Percentiles rank a stretch among this genome's conserved stretches.
These are phyloP conservation scores for Orientallactaga sibirica DNA, from an alignment of 2,797 vertebrate species.

Conservation along the genomic window DNA sequence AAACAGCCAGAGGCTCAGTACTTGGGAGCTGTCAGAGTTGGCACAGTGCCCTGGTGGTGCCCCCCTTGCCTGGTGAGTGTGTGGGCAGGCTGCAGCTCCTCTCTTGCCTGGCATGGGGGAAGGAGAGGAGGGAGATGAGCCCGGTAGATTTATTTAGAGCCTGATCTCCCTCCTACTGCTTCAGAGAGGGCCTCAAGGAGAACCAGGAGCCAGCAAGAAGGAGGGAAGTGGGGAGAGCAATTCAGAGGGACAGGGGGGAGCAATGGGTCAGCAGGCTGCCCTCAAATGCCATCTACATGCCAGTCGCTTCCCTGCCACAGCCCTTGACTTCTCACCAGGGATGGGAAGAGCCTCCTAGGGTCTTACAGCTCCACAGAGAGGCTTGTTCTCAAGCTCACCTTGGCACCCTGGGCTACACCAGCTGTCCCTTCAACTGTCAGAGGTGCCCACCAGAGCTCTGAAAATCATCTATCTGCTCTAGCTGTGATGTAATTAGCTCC, in stretches of 20 bases:
- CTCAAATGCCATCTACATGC: not conserved
- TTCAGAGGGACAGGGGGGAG: not conserved
- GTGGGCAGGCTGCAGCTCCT: conserved; percentile 83
- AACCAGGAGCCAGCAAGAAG: conserved; percentile 72
- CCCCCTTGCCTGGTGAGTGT: conserved; percentile 83
- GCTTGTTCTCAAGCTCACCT: conserved; percentile 67
- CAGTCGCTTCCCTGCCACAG: not conserved
- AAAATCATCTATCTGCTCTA: conserved; percentile 68
- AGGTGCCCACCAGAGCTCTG: conserved; percentile 70
- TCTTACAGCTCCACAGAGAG: conserved; percentile 40
- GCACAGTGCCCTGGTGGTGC: conserved; percentile 81
- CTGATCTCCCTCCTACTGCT: conserved; percentile 84
- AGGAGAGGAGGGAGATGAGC: conserved; percentile 85
- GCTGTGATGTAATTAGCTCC: conserved; percentile 61
- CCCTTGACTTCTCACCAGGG: conserved; percentile 59
- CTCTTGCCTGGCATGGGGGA: conserved; percentile 84
- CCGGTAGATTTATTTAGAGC: conserved; percentile 85
- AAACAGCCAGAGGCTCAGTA: conserved; percentile 64
- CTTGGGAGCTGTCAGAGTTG: conserved; percentile 70
- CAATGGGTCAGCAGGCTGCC: not conserved
- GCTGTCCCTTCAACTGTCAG: conserved; percentile 75
- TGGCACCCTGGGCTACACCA: conserved; percentile 79
- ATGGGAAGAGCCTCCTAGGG: conserved; percentile 42
- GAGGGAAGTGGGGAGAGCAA: conserved; percentile 57
- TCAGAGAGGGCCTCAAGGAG: conserved; percentile 78